Base-by-base conservation (phyloP, 2,113 vertebrate species). In the Baryphthengus martii region DNA sequence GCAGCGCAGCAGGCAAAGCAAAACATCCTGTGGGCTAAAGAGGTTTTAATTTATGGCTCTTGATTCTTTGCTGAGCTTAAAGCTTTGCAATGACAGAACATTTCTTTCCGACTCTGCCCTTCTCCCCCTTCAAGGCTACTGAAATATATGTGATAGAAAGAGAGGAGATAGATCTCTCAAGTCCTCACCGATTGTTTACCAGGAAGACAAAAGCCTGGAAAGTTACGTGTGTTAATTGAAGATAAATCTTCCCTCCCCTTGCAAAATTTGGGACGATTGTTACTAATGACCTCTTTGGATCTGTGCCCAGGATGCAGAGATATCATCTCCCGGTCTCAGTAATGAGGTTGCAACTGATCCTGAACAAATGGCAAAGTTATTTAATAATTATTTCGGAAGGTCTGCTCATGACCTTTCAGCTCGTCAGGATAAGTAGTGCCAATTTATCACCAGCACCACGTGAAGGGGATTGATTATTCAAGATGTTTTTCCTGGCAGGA, bases 301-400 rank as follows among this genome's bases (percentile, higher is more conserved):
- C 87, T 3, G 19, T 68, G 97, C 98, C 97, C 96, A 80, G 96
- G 97, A 96, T 93, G 93, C 91, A 71, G 89, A 96, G 95, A 93
- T 96, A 97, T 79, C 97, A 95, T 97, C 97, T 97, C 96, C 70
- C n/a, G 24, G 93, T 96, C 93, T 96, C 96, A 67, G 93, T 97
- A 98, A 97, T 97, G 96, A 98, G 97, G 96, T 82, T 55, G 88
- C 96, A 97, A 96, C 95, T 98, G 98, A 98, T 97, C 97, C 98
- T 95, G 97, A 98, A 97, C 98, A 98, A 98, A 98, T 97, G 96
- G 97, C 78, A 89, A 96, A 97, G 96, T 97, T 97, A 97, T 96
- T 97, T 97, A 98, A 97, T 98, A 97, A 97, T 97, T 97, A 95
- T 97, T 97, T 96, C 9, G 58, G 95, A 88, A 97, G 92, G 96